phyloP scores from a whole-genome alignment of 2,797 vertebrate genomes.

The Lepus oiostolus region DNA sequence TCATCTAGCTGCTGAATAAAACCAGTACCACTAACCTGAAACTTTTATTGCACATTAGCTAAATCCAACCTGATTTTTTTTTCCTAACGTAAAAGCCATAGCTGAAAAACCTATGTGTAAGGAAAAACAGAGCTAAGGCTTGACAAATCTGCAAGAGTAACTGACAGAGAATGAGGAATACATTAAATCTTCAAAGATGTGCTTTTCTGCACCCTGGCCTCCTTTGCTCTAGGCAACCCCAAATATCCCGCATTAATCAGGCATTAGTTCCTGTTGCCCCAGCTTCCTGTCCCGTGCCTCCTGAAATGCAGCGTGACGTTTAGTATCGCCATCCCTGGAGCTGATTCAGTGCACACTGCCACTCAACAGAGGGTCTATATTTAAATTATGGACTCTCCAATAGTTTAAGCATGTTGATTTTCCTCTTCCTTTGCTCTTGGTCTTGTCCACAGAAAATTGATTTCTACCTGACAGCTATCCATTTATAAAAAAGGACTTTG shows the following conservation, averaged over 20 bases:
- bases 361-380: background rate
- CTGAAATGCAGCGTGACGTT: background rate
- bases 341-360: background rate
- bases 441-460: conserved; percentile 68
- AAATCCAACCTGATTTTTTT: conserved; percentile 21
- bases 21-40: background rate
- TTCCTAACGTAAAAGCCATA: conserved; percentile 54
- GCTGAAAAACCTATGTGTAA: background rate
- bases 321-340: background rate
- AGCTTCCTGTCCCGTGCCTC: conserved; percentile 14
- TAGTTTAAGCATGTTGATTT: conserved; percentile 50
- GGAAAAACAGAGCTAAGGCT: conserved; percentile 57
- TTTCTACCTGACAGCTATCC: conserved; percentile 68
- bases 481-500: conserved; percentile 45
- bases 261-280: conserved; percentile 12
- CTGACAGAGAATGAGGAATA: conserved; percentile 64
- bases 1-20: background rate
- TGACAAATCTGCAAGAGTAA: conserved; percentile 59
- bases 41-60: conserved; percentile 51
- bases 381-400: conserved; percentile 31
- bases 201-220: conserved; percentile 19
- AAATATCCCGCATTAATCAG: conserved; percentile 58
- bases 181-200: conserved; percentile 75
- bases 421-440: conserved; percentile 22
- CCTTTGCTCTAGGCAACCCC: conserved; percentile 66